phyloP scores from a whole-genome alignment of 2,113 vertebrate species.

The Paradisaea rubra region DNA sequence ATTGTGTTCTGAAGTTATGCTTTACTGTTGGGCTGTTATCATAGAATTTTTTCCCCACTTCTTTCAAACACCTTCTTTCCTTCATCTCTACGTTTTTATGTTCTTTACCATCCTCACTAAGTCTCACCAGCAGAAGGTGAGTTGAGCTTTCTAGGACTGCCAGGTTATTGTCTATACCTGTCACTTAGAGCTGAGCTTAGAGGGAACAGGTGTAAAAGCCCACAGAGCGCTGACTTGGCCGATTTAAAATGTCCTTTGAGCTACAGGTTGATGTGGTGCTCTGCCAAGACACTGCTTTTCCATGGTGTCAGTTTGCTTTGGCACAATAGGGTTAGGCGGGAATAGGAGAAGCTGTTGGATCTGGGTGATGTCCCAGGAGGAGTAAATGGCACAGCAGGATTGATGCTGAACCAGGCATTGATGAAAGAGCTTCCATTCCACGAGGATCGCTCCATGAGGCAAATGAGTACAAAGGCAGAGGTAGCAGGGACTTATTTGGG shows the following conservation, averaged over 20 bases:
- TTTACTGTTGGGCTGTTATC: not conserved
- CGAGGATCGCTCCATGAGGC: not conserved
- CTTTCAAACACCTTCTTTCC: not conserved
- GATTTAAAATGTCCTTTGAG: not conserved
- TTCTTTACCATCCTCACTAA: not conserved
- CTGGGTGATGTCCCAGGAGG: not conserved
- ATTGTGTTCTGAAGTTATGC: not conserved
- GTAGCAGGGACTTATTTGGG: not conserved
- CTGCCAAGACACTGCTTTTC: not conserved
- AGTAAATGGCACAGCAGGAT: not conserved
- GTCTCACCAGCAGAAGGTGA: not conserved
- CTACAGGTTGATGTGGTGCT: not conserved
- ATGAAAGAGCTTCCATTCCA: not conserved
- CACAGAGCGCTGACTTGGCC: not conserved
- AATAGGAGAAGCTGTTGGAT: not conserved
- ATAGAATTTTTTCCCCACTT: not conserved
- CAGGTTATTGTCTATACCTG: not conserved
- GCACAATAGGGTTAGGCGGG: not conserved
- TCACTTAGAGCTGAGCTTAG: not conserved
- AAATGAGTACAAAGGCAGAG: not conserved
- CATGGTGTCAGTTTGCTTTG: not conserved
- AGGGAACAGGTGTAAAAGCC: not conserved
- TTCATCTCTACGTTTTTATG: not conserved
- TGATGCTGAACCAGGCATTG: accelerated
- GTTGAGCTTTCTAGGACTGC: not conserved